Evolutionary conservation across 2,888 invertebrate genomes (phyloP).

Genomic region (Hylaea fasciaria): DNA sequence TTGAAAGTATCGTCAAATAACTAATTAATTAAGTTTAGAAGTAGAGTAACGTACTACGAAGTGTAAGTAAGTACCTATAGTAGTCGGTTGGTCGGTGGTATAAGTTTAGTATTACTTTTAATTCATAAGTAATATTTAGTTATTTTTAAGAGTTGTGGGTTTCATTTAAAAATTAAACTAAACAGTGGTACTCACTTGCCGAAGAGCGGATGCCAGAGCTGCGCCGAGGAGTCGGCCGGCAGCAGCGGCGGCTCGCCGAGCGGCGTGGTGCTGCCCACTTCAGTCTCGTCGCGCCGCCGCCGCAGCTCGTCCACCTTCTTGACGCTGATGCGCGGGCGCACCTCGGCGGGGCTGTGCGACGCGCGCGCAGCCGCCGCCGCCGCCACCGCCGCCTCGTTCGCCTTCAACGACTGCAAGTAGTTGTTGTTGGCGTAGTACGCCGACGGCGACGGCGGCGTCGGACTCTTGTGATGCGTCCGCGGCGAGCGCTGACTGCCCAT

Average conservation of each 20-base stretch:
- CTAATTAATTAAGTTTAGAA: too few species aligned
- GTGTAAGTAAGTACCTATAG: too few species aligned
- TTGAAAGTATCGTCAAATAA: too few species aligned
- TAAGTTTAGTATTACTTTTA: too few species aligned
- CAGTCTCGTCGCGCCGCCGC: constrained; percentile 83
- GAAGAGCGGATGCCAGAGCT: constrained; percentile 94
- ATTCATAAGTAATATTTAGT: too few species aligned
- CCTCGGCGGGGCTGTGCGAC: constrained; percentile 57
- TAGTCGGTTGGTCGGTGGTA: too few species aligned
- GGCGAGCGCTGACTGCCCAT: constrained; percentile 72
- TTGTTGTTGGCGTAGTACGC: constrained; percentile 75
- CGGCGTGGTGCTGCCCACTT: constrained; percentile 87
- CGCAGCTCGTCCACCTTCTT: constrained; percentile 87
- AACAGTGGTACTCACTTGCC: constrained; percentile 88
- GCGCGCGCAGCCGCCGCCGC: constrained; percentile 52
- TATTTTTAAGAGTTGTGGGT: too few species aligned
- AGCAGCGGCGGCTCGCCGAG: constrained; percentile 78
- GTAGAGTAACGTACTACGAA: too few species aligned
- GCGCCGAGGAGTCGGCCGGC: constrained; percentile 65
- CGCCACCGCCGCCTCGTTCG: constrained; percentile 54
- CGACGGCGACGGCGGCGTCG: constrained; percentile 60
- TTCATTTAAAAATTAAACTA: too few species aligned
- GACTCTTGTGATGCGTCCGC: constrained; percentile 72
- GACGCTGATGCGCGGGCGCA: constrained; percentile 86
- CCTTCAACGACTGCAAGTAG: constrained; percentile 73